These are phyloP conservation scores for Ectropis grisescens DNA, from an alignment of 1,140 invertebrate genomes.

Conservation along the genomic window DNA sequence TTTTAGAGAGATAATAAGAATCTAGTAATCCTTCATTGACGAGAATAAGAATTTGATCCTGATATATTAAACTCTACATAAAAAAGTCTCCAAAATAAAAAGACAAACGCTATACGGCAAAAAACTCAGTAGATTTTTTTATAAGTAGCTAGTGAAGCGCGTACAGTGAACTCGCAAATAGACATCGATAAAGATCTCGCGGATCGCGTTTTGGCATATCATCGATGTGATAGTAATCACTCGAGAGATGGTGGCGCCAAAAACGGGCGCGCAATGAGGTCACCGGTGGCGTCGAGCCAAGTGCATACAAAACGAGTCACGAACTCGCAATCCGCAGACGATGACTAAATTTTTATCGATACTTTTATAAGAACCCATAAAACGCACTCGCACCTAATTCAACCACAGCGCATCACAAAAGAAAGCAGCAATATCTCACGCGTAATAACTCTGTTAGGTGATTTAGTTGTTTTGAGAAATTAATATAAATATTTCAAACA, in stretches of 20 bases:
- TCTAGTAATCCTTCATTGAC: too few relatives aligned
- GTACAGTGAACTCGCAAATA: slow-evolving; percentile 11
- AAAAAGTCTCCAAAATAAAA: too few relatives aligned
- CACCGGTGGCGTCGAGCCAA: slow-evolving; percentile 43
- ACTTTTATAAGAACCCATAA: slow-evolving; percentile 11
- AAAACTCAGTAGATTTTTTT: too few relatives aligned
- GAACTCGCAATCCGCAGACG: slow-evolving; percentile 12
- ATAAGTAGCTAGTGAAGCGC: slow-evolving; percentile 10
- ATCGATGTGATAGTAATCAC: slow-evolving; percentile 37
- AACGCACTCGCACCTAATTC: slow-evolving; percentile 6
- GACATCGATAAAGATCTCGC: slow-evolving; percentile 28
- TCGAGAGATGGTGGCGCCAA: slow-evolving; percentile 41
- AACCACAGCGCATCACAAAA: too few relatives aligned
- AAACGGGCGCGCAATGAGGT: slow-evolving; percentile 45
- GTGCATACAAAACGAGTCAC: slow-evolving; percentile 28
- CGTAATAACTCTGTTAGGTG: slow-evolving; percentile 1
- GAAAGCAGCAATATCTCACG: too few relatives aligned
- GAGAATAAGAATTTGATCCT: too few relatives aligned
- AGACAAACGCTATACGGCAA: too few relatives aligned
- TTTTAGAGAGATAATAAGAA: too few relatives aligned
- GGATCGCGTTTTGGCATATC: slow-evolving; percentile 36
- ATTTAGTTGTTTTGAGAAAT: slow-evolving; percentile 13
- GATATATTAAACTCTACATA: too few relatives aligned
- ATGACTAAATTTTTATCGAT: slow-evolving; percentile 20
- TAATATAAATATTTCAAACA: slow-evolving; percentile 23